Evolutionary conservation across 1,140 invertebrate genomes (phyloP), one percentile per base, ranked within the genome.

Genomic region (Drosophila mojavensis): DNA sequence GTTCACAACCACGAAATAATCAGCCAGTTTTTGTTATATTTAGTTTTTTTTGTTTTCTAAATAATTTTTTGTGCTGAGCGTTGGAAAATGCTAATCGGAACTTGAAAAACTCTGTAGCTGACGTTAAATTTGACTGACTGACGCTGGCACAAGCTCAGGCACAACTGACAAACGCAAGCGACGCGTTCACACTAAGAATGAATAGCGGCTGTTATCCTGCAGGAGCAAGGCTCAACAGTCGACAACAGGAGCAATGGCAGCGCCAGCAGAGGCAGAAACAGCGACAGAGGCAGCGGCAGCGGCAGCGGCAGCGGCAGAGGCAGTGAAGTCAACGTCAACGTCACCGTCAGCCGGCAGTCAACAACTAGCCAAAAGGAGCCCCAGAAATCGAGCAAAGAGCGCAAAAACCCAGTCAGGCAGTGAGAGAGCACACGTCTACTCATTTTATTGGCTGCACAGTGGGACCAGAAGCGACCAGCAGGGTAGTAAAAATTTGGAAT

Each of bases 81-180:
- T 59, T 33, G 11, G 28, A 62, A 36, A 62, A 20, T n/a, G 39
- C 2, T 28, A 39, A 30, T 33, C 50, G 60, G n/a, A 56, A 50
- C 28, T 54, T 55, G 20, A 63, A 64, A 45, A 58, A 20, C 53
- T 63, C 33, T 65, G 50, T 26, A 36, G 41, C 53, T 47, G 51
- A 36, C 53, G 62, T 53, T 65, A 55, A 68, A 61, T 68, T 64
- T 33, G 50, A 79, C 60, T 81, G 79, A 76, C 80, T 83, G 83
- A 78, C 78, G 81, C 82, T 85, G 82, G 79, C 79, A 67, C 69
- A 80, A 78, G 77, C 80, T 83, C 84, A 79, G 75, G 75, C 84
- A 89, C 83, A 80, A 88, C 83, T 85, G 73, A 84, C 77, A 79
- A 68, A 55, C 54, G 83, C 83, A 80, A 78, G 71, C 83, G 75